phyloP scores from a whole-genome alignment of 2,888 invertebrate species.

The Parnassius mnemosyne region DNA sequence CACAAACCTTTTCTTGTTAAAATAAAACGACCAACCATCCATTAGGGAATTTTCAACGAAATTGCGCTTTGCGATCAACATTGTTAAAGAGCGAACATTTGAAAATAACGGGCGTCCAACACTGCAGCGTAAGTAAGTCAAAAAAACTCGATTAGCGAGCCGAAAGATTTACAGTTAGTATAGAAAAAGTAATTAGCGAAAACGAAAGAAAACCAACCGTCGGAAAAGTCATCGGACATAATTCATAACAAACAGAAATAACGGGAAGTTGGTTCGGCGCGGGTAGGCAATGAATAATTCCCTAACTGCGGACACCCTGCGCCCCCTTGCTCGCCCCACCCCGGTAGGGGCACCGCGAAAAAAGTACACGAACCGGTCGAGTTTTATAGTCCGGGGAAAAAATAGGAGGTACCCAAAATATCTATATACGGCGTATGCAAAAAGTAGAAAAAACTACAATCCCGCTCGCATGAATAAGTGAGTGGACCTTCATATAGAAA shows the following conservation, averaged over 20 bases:
- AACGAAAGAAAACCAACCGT: conserved; percentile 71
- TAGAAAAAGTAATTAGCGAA: conserved; percentile 76
- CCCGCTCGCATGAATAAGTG: conserved; percentile 78
- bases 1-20: background rate
- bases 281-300: conserved; percentile 81
- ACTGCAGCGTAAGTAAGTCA: conserved; percentile 6
- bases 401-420: conserved; percentile 78
- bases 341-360: conserved; percentile 67
- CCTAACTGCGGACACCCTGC: conserved; percentile 77
- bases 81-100: conserved; percentile 8
- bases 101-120: conserved; percentile 2
- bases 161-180: conserved; percentile 68
- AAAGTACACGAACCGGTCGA: conserved; percentile 74
- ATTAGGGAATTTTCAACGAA: conserved; percentile 13
- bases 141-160: conserved; percentile 37
- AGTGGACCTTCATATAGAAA: conserved; percentile 75
- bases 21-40: conserved; percentile 6
- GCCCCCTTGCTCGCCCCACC: conserved; percentile 38
- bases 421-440: conserved; percentile 74
- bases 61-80: conserved; percentile 3
- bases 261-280: conserved; percentile 76
- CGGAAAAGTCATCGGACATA: conserved; percentile 78
- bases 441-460: conserved; percentile 73
- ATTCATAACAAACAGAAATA: conserved; percentile 81
- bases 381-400: conserved; percentile 77